phyloP scores from a whole-genome alignment of 2,797 vertebrate genomes.

The Sebastes trivittatus region DNA sequence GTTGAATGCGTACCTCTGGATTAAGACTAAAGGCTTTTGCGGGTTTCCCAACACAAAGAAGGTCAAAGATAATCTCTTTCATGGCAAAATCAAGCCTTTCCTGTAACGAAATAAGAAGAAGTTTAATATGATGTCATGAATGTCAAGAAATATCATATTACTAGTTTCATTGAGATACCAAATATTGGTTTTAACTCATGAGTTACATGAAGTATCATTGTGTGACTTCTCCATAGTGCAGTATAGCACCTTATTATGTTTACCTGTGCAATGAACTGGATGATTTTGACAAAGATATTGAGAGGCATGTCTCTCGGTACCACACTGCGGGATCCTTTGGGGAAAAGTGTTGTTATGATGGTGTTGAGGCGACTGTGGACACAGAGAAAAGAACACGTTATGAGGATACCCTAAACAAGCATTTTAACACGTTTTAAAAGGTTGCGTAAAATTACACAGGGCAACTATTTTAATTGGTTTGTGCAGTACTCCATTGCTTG shows the following conservation, averaged over 20 bases:
- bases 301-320: conserved; percentile 98
- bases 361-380: conserved; percentile 91
- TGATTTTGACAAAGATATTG: conserved; percentile 99
- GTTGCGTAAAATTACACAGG: background rate
- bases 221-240: background rate
- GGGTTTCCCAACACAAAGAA: conserved; percentile 85
- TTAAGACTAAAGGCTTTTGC: conserved; percentile 87
- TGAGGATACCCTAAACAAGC: background rate
- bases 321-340: conserved; percentile 96
- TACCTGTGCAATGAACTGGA: conserved; percentile 99
- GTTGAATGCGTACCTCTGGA: conserved; percentile 79
- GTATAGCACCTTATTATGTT: background rate
- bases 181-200: background rate
- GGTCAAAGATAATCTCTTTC: conserved; percentile 88
- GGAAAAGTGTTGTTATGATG: conserved; percentile 95
- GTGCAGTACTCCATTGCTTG: background rate
- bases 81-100: conserved; percentile 88
- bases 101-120: conserved; percentile 56
- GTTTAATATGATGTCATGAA: background rate
- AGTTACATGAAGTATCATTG: background rate
- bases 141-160: background rate
- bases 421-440: background rate
- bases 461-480: background rate
- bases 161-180: background rate
- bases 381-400: conserved; percentile 8